These are phyloP conservation scores for Drosophila koepferae DNA, from an alignment of 2,888 invertebrate genomes.

Conservation along the genomic window DNA sequence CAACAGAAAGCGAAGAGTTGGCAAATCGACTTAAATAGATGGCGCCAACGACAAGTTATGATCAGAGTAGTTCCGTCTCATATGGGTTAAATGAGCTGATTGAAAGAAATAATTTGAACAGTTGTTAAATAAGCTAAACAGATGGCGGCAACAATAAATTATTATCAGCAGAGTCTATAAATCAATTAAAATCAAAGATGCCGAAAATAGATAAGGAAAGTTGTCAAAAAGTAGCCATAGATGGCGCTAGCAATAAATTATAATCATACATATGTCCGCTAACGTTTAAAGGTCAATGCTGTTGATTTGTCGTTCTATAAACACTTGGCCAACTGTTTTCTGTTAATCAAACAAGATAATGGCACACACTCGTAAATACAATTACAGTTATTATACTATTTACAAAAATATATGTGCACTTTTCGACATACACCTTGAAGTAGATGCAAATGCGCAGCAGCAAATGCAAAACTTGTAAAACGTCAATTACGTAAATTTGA, in stretches of 20 bases:
- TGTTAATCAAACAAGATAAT: constrained; percentile 7
- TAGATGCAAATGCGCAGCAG: constrained; percentile 34
- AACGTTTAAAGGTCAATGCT: constrained; percentile 20
- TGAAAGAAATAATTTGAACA: neutral
- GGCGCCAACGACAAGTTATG: constrained; percentile 11
- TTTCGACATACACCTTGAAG: constrained; percentile 22
- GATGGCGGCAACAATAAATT: neutral
- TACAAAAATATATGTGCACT: constrained; percentile 1
- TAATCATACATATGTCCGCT: neutral
- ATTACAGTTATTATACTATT: constrained; percentile 12
- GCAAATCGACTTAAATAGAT: neutral
- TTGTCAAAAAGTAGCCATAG: neutral
- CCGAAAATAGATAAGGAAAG: neutral
- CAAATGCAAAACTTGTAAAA: constrained; percentile 16
- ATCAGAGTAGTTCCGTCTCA: neutral
- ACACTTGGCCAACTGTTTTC: constrained; percentile 1
- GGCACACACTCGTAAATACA: constrained; percentile 2
- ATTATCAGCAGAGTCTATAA: neutral
- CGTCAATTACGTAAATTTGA: constrained; percentile 51
- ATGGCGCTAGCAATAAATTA: constrained; percentile 9
- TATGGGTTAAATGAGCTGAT: constrained; percentile 22
- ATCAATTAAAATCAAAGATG: neutral
- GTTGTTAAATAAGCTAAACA: neutral
- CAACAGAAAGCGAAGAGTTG: neutral
- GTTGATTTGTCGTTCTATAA: neutral